These are phyloP conservation scores for Falco naumanni DNA, from an alignment of 2,797 vertebrate genomes.

Conservation along the genomic window DNA sequence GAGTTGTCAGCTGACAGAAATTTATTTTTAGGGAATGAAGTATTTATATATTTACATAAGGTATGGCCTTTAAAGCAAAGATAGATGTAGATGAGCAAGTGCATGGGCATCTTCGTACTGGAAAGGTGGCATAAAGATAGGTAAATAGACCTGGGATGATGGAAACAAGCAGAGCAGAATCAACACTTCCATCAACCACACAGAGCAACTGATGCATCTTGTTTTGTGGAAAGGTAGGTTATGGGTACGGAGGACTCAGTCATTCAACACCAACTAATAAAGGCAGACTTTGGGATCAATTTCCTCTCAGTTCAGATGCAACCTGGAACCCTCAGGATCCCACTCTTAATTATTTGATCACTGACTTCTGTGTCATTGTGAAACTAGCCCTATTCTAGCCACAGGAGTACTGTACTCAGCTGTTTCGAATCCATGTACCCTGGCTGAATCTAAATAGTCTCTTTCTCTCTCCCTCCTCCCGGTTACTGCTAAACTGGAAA, in stretches of 20 bases:
- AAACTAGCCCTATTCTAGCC: not conserved
- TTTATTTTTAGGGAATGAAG: conserved; percentile 38
- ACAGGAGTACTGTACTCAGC: not conserved
- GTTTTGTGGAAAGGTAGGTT: not conserved
- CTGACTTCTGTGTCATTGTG: not conserved
- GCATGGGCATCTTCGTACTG: not conserved
- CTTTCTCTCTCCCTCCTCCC: not conserved
- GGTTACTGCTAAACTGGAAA: conserved; percentile 1
- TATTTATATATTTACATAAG: conserved; percentile 32
- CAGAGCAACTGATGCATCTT: not conserved
- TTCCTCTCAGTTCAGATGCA: not conserved
- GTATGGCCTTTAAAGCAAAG: conserved; percentile 40
- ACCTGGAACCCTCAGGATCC: not conserved
- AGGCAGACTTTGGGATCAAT: not conserved
- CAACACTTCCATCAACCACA: not conserved
- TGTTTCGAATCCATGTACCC: not conserved
- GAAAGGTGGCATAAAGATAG: not conserved
- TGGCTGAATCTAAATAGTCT: not conserved
- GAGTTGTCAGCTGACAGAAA: conserved; percentile 28
- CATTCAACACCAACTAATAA: not conserved
- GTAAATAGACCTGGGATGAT: not conserved
- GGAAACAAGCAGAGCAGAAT: not conserved
- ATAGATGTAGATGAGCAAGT: conserved; percentile 16
- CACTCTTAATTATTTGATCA: not conserved
- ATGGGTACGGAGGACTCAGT: not conserved